A percentile compares a stretch with the other conserved stretches of the same genome.
phyloP scores from a whole-genome alignment of 92 coral and sea anemone genomes.

The Parazoanthus darwini region DNA sequence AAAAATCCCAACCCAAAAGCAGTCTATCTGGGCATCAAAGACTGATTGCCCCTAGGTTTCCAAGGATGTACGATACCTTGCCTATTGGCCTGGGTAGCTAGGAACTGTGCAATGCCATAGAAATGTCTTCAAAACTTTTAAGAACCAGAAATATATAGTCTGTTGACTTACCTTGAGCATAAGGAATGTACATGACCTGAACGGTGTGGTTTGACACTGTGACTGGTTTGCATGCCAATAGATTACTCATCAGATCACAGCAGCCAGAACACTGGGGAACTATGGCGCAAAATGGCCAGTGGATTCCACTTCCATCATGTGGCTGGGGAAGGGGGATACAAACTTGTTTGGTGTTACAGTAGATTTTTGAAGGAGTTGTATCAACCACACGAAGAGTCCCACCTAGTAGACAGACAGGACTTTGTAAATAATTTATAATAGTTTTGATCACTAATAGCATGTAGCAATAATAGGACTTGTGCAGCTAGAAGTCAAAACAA shows the following conservation, averaged over 20 bases:
- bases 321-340: slow-evolving; percentile 23
- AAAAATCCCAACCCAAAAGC: too few relatives aligned
- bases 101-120: too few relatives aligned
- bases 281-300: slow-evolving; percentile 37
- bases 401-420: neutral
- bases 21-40: too few relatives aligned
- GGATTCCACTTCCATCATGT: neutral
- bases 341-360: neutral
- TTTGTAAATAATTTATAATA: neutral
- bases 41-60: too few relatives aligned
- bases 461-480: too few relatives aligned
- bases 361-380: neutral
- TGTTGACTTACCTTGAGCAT: neutral
- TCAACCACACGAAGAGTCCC: neutral
- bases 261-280: slow-evolving; percentile 35
- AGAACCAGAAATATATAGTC: too few relatives aligned
- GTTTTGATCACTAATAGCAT: too few relatives aligned
- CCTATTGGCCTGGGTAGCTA: too few relatives aligned
- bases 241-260: neutral
- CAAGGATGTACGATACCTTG: too few relatives aligned
- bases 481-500: too few relatives aligned
- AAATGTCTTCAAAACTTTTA: too few relatives aligned
- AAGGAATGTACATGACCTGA: slow-evolving; percentile 26
- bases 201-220: neutral
- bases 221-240: slow-evolving; percentile 6